These are phyloP conservation scores for Recurvirostra avosetta DNA, from an alignment of 2,113 vertebrate genomes.

Conservation along the genomic window DNA sequence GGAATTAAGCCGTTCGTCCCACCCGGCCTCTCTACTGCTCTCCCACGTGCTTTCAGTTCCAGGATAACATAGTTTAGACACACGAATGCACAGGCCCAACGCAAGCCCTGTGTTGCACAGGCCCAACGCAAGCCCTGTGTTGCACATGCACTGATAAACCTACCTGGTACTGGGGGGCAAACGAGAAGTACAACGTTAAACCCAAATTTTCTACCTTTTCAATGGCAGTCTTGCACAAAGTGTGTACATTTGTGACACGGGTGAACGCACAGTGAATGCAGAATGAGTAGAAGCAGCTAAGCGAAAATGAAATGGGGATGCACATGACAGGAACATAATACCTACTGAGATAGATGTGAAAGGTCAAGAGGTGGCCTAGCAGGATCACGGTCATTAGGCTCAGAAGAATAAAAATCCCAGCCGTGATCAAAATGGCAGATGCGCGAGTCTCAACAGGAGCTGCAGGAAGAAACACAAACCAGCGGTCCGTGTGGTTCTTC, in stretches of 20 bases:
- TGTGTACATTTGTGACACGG: accelerated
- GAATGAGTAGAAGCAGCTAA: background rate
- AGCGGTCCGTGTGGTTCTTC: slow-evolving; percentile 83
- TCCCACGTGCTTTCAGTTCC: background rate
- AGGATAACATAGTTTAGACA: background rate
- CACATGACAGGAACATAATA: background rate
- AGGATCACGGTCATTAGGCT: slow-evolving; percentile 82
- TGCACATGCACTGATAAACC: background rate
- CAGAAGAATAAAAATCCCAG: slow-evolving; percentile 84
- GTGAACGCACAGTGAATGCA: background rate
- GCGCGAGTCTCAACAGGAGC: slow-evolving; percentile 81
- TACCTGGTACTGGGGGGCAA: background rate
- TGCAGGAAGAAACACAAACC: slow-evolving; percentile 90
- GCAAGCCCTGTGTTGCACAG: background rate
- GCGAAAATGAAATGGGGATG: background rate
- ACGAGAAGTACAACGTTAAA: background rate
- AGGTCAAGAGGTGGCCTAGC: slow-evolving; percentile 88
- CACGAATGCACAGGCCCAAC: background rate
- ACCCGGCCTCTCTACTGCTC: background rate
- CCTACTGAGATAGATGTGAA: slow-evolving; percentile 96
- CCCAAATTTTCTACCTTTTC: background rate
- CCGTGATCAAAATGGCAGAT: slow-evolving; percentile 80
- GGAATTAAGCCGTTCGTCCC: background rate
- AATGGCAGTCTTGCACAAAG: background rate
- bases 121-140: background rate